A percentile compares a stretch with the other conserved stretches of the same genome.
phyloP scores from a whole-genome alignment of 2,797 vertebrate genomes.

The Hirundo rustica region DNA sequence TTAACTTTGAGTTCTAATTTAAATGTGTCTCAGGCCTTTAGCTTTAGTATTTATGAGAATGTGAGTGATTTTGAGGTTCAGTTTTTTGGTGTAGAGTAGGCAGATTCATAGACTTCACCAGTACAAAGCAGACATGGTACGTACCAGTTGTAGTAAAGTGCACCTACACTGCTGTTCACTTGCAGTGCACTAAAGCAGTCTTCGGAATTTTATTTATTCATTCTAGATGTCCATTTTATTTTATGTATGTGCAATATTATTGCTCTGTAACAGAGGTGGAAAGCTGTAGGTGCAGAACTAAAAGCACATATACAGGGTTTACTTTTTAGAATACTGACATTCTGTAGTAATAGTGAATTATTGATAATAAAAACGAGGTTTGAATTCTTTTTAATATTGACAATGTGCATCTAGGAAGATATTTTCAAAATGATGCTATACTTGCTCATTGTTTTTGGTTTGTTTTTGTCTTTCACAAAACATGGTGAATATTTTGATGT shows the following conservation, averaged over 20 bases:
- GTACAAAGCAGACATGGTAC: background rate
- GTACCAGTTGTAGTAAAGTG: background rate
- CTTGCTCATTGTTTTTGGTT: background rate
- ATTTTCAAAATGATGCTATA: background rate
- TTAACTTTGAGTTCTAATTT: constrained; percentile 53
- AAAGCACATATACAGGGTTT: background rate
- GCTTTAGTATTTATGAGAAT: constrained; percentile 63
- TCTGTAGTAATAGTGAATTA: background rate
- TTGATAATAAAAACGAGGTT: background rate
- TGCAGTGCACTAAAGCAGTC: background rate
- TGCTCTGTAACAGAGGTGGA: background rate
- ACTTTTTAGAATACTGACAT: background rate
- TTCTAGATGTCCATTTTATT: background rate
- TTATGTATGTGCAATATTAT: background rate
- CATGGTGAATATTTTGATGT: background rate
- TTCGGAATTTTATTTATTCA: constrained; percentile 19
- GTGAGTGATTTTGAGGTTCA: constrained; percentile 11
- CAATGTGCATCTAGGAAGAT: background rate
- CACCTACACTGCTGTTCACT: background rate
- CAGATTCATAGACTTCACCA: background rate
- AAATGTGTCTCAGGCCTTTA: constrained; percentile 21
- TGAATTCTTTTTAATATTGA: background rate
- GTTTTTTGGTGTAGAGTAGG: constrained; percentile 3
- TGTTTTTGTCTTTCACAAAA: background rate
- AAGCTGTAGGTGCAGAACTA: background rate